A percentile compares a stretch with the other conserved stretches of the same genome.
phyloP scores from a whole-genome alignment of 1,140 invertebrate genomes.

The Euura saliciscinereae region DNA sequence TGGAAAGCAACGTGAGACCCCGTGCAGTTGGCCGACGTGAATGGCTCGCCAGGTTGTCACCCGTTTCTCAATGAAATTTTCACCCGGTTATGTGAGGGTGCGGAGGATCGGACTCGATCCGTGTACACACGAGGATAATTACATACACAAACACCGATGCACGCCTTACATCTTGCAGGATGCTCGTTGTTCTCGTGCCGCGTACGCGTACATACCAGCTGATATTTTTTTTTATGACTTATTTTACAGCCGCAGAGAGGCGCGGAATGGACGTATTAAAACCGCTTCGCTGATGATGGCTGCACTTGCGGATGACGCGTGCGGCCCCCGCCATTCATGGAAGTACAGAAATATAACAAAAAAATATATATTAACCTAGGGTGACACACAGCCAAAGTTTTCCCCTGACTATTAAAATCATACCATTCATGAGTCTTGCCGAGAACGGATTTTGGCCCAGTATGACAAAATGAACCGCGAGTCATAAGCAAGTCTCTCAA shows the following conservation, averaged over 20 bases:
- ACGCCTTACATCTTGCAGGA: background rate
- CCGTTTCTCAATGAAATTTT: conserved; percentile 2
- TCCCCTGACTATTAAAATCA: background rate
- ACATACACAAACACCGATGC: background rate
- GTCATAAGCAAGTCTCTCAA: no score
- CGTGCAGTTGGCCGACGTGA: background rate
- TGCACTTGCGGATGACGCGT: background rate
- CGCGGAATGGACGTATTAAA: background rate
- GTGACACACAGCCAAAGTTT: background rate
- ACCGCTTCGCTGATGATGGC: background rate
- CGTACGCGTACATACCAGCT: background rate
- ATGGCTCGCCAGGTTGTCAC: background rate
- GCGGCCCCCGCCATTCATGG: background rate
- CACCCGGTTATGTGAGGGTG: background rate
- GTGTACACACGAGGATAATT: background rate
- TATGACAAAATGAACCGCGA: no score
- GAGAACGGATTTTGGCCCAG: background rate
- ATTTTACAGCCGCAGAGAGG: background rate
- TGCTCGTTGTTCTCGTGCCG: background rate
- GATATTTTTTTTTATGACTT: background rate
- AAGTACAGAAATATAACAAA: background rate
- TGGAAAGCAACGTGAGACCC: conserved; percentile 13
- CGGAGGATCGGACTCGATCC: background rate
- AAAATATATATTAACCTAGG: no score
- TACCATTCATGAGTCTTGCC: background rate